Percentiles rank a stretch among this genome's conserved stretches.
Evolutionary conservation across 2,113 vertebrate genomes (phyloP).

Genomic region (Coracopsis vasa): DNA sequence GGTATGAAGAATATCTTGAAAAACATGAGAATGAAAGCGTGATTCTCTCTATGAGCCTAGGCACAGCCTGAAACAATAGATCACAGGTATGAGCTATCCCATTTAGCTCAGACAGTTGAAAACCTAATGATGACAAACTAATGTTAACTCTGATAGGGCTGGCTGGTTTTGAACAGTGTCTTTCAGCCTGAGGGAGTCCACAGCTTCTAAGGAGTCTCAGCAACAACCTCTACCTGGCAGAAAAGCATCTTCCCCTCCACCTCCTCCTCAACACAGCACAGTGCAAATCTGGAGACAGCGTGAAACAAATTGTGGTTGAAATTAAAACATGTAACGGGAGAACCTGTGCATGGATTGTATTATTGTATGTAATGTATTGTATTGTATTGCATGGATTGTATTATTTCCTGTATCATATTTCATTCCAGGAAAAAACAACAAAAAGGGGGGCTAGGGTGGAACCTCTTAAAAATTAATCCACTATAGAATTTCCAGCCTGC

Average conservation of each 20-base stretch:
- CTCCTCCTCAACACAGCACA: background rate
- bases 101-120: slow-evolving; percentile 31
- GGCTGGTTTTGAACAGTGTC: background rate
- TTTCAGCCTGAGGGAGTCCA: background rate
- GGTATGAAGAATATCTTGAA: slow-evolving; percentile 20
- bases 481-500: background rate
- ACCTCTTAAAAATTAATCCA: background rate
- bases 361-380: background rate
- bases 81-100: background rate
- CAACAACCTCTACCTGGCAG: background rate
- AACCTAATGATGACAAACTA: slow-evolving; percentile 50
- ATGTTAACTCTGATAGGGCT: slow-evolving; percentile 11
- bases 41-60: background rate
- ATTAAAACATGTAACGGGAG: background rate
- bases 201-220: background rate
- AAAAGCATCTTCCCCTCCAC: background rate
- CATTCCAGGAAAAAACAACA: background rate
- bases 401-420: background rate
- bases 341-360: background rate
- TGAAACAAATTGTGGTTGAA: background rate
- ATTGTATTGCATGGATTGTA: background rate
- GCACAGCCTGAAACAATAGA: slow-evolving; percentile 25
- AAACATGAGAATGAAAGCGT: background rate
- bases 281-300: background rate
- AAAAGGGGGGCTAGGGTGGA: background rate